Conservation (phyloP, 2,888 invertebrate species). For the Pachliopta kotzebuea region DNA sequence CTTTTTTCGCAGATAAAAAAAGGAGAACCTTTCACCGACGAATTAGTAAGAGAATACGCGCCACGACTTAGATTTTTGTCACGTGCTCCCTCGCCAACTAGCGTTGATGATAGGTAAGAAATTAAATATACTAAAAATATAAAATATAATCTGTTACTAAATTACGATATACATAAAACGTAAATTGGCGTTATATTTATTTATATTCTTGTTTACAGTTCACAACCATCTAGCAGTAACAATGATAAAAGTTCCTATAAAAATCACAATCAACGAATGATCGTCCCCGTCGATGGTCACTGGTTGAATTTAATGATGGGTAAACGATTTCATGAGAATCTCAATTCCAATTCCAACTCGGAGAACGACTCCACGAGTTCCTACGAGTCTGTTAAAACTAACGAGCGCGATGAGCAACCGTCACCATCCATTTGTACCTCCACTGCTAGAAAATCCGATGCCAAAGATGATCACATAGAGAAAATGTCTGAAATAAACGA, state of each 20-base stretch:
- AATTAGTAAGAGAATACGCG: slow-evolving; percentile 61
- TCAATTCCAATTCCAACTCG: slow-evolving; percentile 71
- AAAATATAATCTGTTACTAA: background rate
- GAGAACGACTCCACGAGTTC: slow-evolving; percentile 80
- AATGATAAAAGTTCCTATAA: slow-evolving; percentile 74
- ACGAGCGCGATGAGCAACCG: slow-evolving; percentile 78
- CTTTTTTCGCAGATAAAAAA: slow-evolving; percentile 57
- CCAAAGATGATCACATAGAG: slow-evolving; percentile 68
- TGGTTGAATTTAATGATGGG: slow-evolving; percentile 84
- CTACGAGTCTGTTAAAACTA: slow-evolving; percentile 66
- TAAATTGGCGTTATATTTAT: background rate
- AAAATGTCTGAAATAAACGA: slow-evolving; percentile 52
- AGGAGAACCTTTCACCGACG: slow-evolving; percentile 64
- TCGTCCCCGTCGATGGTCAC: slow-evolving; percentile 78
- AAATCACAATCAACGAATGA: slow-evolving; percentile 66
- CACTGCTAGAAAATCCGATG: slow-evolving; percentile 61
- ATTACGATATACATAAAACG: background rate
- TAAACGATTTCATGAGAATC: slow-evolving; percentile 78
- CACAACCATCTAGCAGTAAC: slow-evolving; percentile 74
- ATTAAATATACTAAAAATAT: background rate
- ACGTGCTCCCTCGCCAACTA: slow-evolving; percentile 52
- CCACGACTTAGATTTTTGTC: slow-evolving; percentile 66
- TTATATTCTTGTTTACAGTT: slow-evolving; percentile 48
- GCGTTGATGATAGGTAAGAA: slow-evolving; percentile 61
- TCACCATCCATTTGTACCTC: slow-evolving; percentile 79